A percentile compares a stretch with the other conserved stretches of the same genome.
phyloP scores from a whole-genome alignment of 2,888 invertebrate genomes.

The Thyatira batis region DNA sequence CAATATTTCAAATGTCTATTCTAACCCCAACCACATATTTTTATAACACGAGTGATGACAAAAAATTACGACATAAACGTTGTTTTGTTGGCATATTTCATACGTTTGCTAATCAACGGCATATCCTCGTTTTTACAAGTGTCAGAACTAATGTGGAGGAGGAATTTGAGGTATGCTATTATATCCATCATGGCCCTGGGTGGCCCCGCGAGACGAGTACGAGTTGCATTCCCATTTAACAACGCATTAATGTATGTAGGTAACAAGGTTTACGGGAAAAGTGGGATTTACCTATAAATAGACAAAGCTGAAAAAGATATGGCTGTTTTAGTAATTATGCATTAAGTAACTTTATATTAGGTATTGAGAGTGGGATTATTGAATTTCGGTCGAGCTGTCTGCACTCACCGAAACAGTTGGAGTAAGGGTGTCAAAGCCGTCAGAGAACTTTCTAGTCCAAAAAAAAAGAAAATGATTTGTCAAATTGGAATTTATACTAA shows the following conservation, averaged over 20 bases:
- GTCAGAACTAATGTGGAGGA: neutral
- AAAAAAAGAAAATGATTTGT: too few species aligned
- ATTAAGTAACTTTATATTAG: too few species aligned
- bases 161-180: neutral
- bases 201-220: slow-evolving; percentile 42
- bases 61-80: neutral
- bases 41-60: neutral
- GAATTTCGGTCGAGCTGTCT: too few species aligned
- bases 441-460: too few species aligned
- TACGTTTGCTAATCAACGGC: neutral
- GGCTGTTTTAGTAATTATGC: too few species aligned
- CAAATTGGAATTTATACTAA: too few species aligned
- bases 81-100: neutral
- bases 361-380: too few species aligned
- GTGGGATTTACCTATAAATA: slow-evolving; percentile 22
- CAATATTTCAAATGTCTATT: neutral
- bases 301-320: too few species aligned
- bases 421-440: too few species aligned
- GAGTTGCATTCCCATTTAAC: slow-evolving; percentile 47
- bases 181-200: slow-evolving; percentile 28
- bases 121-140: neutral
- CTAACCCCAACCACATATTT: neutral
- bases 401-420: too few species aligned
- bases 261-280: slow-evolving; percentile 29
- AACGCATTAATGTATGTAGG: slow-evolving; percentile 30